Conservation (phyloP, 2,113 vertebrate genomes). For the Camelus bactrianus region DNA sequence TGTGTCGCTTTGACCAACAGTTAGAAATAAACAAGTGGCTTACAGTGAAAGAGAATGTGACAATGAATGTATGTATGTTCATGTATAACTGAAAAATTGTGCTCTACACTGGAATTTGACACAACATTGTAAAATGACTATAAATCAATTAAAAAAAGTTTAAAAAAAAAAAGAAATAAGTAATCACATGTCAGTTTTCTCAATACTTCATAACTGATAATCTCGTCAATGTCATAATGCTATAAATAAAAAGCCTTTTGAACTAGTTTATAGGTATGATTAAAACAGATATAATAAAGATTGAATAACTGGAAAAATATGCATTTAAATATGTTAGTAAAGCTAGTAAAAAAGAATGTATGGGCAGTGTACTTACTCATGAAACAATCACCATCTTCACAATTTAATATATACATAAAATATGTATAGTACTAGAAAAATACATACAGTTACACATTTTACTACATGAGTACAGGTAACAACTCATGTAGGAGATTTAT, state of each 20-base stretch:
- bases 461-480: not conserved
- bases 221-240: slow-evolving; percentile 78
- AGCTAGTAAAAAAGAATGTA: slow-evolving; percentile 73
- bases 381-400: not conserved
- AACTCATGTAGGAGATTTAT: not conserved
- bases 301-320: slow-evolving; percentile 76
- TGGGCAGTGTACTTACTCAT: not conserved
- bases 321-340: slow-evolving; percentile 74
- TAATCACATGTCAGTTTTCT: slow-evolving; percentile 75
- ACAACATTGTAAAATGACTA: too few species aligned
- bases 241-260: slow-evolving; percentile 76
- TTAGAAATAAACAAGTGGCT: slow-evolving; percentile 80
- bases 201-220: slow-evolving; percentile 80
- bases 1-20: slow-evolving; percentile 71
- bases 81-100: too few species aligned
- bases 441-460: not conserved
- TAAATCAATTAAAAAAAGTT: too few species aligned
- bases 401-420: not conserved
- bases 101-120: too few species aligned
- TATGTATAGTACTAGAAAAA: not conserved
- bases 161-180: slow-evolving; percentile 76
- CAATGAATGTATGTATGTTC: too few species aligned
- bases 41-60: too few species aligned
- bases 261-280: slow-evolving; percentile 77
- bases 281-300: slow-evolving; percentile 78